Evolutionary conservation across 2,888 invertebrate species (phyloP).

Genomic region (Acanthopleura granulata): DNA sequence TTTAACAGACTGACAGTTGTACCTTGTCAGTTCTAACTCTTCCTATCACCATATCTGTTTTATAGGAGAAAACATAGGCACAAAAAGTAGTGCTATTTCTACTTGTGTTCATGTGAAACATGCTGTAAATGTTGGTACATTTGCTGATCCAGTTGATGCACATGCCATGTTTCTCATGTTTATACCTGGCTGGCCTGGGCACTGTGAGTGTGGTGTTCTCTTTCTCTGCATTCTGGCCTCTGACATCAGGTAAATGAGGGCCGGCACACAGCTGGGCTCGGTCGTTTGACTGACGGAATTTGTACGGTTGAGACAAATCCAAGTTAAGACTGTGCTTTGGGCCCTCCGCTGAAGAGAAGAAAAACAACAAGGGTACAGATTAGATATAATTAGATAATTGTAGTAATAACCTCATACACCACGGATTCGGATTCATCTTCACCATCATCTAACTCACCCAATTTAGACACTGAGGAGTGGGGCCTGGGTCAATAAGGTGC

Average conservation of each 20-base stretch:
- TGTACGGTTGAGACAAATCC: constrained; percentile 53
- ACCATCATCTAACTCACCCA: no score
- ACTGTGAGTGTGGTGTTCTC: background rate
- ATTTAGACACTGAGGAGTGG: no score
- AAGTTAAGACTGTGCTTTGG: constrained; percentile 52
- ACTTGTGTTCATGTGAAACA: background rate
- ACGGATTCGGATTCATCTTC: no score
- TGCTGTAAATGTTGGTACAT: background rate
- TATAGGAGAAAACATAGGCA: no score
- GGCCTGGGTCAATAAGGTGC: no score
- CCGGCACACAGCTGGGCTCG: no score
- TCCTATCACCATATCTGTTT: no score
- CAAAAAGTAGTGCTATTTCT: background rate
- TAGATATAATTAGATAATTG: no score
- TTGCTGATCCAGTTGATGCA: no score
- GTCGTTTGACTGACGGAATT: constrained; percentile 42
- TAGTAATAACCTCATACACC: no score
- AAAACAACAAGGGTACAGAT: background rate
- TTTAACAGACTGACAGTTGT: no score
- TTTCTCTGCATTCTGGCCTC: background rate
- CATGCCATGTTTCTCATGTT: background rate
- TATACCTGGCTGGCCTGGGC: background rate
- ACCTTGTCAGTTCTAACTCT: no score
- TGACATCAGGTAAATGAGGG: background rate
- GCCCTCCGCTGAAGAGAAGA: constrained; percentile 53